Percentiles rank a stretch among this genome's conserved stretches.
These are phyloP conservation scores for Drosophila greeni DNA, from an alignment of 2,888 invertebrate species.

Conservation along the genomic window DNA sequence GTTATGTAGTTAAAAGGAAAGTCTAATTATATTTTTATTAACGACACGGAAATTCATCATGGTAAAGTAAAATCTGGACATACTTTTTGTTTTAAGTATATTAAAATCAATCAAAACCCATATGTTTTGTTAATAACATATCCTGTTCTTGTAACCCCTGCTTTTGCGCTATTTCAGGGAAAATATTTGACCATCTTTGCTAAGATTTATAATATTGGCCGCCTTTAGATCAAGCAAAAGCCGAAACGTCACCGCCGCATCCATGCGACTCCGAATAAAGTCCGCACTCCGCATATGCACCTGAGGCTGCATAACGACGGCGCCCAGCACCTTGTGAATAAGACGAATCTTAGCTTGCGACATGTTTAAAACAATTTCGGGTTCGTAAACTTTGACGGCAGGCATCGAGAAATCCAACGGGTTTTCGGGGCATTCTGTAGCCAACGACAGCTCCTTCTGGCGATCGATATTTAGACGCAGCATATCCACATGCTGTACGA, in stretches of 20 bases:
- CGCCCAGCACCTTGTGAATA: slow-evolving; percentile 52
- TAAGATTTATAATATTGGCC: slow-evolving; percentile 54
- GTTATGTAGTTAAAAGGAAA: no score
- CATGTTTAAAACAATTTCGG: slow-evolving; percentile 32
- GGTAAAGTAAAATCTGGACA: not conserved
- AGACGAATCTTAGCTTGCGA: slow-evolving; percentile 38
- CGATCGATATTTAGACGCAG: slow-evolving; percentile 53
- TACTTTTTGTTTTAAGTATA: not conserved
- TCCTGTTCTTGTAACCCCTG: not conserved
- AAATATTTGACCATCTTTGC: slow-evolving; percentile 43
- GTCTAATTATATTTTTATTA: not conserved
- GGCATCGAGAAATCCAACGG: slow-evolving; percentile 34
- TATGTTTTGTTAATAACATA: not conserved
- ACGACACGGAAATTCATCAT: not conserved
- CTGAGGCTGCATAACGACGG: slow-evolving; percentile 48
- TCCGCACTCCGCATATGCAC: slow-evolving; percentile 55
- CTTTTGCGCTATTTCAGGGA: slow-evolving; percentile 11
- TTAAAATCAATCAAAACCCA: not conserved
- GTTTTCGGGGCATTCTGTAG: no score
- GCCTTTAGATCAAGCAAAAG: slow-evolving; percentile 64
- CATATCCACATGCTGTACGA: slow-evolving; percentile 37
- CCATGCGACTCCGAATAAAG: slow-evolving; percentile 49
- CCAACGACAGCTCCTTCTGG: slow-evolving; percentile 24
- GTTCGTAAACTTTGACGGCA: slow-evolving; percentile 48
- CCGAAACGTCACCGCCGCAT: slow-evolving; percentile 54